Conservation (phyloP, 1,140 invertebrate genomes). For the Maniola jurtina region DNA sequence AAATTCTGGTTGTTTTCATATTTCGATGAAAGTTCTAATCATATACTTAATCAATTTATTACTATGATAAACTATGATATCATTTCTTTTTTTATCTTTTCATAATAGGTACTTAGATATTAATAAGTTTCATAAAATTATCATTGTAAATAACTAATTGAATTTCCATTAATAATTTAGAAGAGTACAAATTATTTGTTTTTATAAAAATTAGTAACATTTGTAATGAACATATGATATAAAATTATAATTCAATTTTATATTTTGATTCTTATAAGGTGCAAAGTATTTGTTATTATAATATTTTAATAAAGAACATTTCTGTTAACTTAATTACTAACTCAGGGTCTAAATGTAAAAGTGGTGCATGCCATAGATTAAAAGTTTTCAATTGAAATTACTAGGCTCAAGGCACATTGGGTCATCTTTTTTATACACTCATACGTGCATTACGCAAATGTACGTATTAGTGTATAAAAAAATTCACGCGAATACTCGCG, state of each 20-base stretch:
- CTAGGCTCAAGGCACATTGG: no score
- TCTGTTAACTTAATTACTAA: slow-evolving; percentile 42
- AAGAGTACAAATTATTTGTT: slow-evolving; percentile 76
- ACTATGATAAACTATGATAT: not conserved
- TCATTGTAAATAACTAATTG: slow-evolving; percentile 65
- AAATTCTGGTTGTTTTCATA: no score
- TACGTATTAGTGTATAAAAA: no score
- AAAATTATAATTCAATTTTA: not conserved
- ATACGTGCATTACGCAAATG: no score
- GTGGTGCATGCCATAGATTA: slow-evolving; percentile 74
- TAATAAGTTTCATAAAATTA: slow-evolving; percentile 28
- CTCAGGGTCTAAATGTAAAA: slow-evolving; percentile 38
- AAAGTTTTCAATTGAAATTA: slow-evolving; percentile 32
- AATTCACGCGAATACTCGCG: no score
- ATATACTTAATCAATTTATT: not conserved
- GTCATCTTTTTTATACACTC: no score
- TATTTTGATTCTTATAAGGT: not conserved
- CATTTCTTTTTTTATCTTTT: not conserved
- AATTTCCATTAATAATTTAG: slow-evolving; percentile 70
- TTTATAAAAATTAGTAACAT: slow-evolving; percentile 42
- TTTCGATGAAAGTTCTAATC: not conserved
- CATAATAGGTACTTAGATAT: not conserved
- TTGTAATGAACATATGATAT: slow-evolving; percentile 10
- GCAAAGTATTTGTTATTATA: not conserved
- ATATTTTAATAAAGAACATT: slow-evolving; percentile 16